These are phyloP conservation scores for Oenanthe melanoleuca DNA, from an alignment of 2,113 vertebrate genomes.

Conservation along the genomic window DNA sequence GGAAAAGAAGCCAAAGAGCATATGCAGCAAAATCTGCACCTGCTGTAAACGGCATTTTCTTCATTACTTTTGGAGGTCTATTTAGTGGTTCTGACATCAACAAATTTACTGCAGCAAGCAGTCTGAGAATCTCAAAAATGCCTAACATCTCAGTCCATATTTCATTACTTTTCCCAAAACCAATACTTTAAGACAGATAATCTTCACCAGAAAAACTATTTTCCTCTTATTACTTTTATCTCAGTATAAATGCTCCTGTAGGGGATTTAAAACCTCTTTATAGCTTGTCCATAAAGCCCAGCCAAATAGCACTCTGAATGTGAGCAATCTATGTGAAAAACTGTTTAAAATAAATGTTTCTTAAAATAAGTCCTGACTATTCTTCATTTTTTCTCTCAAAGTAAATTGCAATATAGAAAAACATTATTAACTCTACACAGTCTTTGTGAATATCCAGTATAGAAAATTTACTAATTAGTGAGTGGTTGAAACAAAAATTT, in stretches of 20 bases:
- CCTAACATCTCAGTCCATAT: background rate
- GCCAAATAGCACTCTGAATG: background rate
- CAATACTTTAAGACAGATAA: conserved; percentile 13
- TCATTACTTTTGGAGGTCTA: background rate
- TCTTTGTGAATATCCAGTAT: background rate
- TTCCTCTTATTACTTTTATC: background rate
- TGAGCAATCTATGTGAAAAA: background rate
- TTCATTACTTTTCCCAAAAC: background rate
- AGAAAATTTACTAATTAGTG: background rate
- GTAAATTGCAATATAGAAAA: background rate
- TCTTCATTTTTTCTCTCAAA: background rate
- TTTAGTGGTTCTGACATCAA: background rate
- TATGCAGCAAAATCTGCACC: background rate
- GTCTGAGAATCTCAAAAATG: background rate
- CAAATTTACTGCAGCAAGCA: background rate
- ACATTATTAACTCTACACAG: background rate
- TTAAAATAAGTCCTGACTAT: background rate
- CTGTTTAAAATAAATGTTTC: background rate
- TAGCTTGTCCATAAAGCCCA: background rate
- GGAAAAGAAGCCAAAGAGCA: background rate
- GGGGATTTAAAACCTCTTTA: conserved; percentile 25
- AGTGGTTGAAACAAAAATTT: background rate
- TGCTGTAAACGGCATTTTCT: background rate
- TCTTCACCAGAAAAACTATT: background rate
- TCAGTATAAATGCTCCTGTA: background rate